These are phyloP conservation scores for Gopherus flavomarginatus DNA, from an alignment of 2,113 vertebrate genomes.

Conservation along the genomic window DNA sequence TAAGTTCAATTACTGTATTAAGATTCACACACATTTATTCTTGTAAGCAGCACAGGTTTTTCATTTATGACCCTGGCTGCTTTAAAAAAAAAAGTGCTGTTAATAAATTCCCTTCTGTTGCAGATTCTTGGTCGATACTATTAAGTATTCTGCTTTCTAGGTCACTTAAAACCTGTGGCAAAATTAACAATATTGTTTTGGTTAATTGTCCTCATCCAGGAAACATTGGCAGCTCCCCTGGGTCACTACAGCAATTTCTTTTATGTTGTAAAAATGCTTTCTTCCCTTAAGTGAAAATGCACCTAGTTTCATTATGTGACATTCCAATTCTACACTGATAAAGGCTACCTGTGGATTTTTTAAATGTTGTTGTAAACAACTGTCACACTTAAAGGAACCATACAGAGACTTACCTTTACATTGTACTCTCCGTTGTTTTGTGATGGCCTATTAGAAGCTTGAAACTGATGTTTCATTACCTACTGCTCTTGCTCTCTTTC, in stretches of 20 bases:
- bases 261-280: constrained; percentile 32
- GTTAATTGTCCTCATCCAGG: constrained; percentile 53
- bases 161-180: constrained; percentile 49
- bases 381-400: background rate
- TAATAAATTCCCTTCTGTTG: constrained; percentile 1
- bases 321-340: background rate
- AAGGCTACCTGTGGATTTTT: constrained; percentile 17
- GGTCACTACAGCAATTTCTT: constrained; percentile 31
- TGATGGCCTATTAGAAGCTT: background rate
- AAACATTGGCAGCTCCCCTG: constrained; percentile 4
- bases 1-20: background rate
- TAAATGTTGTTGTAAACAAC: constrained; percentile 8
- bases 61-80: background rate
- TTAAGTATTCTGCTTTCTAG: constrained; percentile 45
- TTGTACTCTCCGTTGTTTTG: background rate
- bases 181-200: constrained; percentile 63
- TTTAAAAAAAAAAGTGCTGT: background rate
- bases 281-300: constrained; percentile 15
- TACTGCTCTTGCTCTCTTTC: background rate
- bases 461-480: background rate
- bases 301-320: background rate
- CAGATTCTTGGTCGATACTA: background rate
- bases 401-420: background rate
- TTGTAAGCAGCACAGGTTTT: background rate
- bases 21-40: background rate